A percentile compares a stretch with the other conserved stretches of the same genome.
phyloP scores from a whole-genome alignment of 1,140 invertebrate species.

The Drosophila arawakana region DNA sequence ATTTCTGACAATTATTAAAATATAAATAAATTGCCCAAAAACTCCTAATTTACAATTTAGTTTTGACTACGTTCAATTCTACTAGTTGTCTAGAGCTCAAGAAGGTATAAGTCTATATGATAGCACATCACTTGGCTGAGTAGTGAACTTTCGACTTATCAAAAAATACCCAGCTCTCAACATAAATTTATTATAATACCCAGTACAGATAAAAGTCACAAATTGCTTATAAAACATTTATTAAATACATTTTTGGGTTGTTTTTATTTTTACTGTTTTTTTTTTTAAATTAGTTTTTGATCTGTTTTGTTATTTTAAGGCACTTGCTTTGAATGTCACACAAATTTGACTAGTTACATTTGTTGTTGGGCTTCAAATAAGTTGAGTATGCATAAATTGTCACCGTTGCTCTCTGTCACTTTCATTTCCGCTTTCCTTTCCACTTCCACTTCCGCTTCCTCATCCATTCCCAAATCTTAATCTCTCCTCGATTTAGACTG shows the following conservation, averaged over 20 bases:
- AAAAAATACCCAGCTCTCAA: too few relatives aligned
- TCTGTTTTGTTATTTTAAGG: slow-evolving; percentile 47
- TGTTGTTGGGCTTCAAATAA: slow-evolving; percentile 46
- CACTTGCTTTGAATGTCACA: slow-evolving; percentile 42
- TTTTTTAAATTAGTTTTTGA: slow-evolving; percentile 1
- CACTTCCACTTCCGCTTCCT: background rate
- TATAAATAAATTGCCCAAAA: too few relatives aligned
- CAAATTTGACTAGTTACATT: slow-evolving; percentile 22
- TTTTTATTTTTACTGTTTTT: too few relatives aligned
- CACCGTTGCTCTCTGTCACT: slow-evolving; percentile 29
- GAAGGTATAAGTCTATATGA: too few relatives aligned
- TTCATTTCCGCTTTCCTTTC: too few relatives aligned
- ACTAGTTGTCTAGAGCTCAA: too few relatives aligned
- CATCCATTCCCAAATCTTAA: slow-evolving; percentile 13
- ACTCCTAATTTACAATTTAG: too few relatives aligned
- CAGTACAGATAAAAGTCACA: background rate
- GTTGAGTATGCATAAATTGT: slow-evolving; percentile 70
- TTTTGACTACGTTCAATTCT: too few relatives aligned
- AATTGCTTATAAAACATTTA: slow-evolving; percentile 56
- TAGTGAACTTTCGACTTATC: too few relatives aligned
- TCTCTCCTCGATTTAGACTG: background rate
- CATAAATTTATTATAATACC: too few relatives aligned
- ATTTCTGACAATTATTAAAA: too few relatives aligned
- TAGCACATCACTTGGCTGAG: too few relatives aligned
- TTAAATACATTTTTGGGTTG: background rate